Conservation (phyloP, 2,888 invertebrate genomes). For the Synergus japonicus region DNA sequence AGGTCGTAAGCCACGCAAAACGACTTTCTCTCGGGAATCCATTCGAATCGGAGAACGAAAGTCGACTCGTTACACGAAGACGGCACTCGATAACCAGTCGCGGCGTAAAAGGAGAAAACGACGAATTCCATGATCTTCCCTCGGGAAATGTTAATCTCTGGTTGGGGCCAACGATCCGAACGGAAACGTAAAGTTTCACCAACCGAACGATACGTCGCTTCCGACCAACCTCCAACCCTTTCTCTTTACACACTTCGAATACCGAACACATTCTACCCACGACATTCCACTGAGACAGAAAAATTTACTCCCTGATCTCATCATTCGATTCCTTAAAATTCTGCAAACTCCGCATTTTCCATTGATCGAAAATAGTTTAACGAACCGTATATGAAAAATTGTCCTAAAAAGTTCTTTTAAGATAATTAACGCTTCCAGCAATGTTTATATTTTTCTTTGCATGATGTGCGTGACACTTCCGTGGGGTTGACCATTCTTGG, state of each 20-base stretch:
- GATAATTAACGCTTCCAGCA: neutral
- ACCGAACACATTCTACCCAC: neutral
- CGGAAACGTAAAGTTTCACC: constrained; percentile 40
- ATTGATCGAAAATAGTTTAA: neutral
- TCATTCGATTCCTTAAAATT: constrained; percentile 1
- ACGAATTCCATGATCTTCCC: constrained; percentile 37
- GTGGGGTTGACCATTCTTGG: too few species aligned
- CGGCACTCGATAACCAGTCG: constrained; percentile 41
- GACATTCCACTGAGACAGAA: neutral
- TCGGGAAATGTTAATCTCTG: constrained; percentile 40
- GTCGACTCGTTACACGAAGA: constrained; percentile 46
- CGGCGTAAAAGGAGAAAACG: constrained; percentile 42
- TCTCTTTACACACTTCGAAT: constrained; percentile 4
- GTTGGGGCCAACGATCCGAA: constrained; percentile 26
- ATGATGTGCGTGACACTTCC: too few species aligned
- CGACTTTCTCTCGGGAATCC: constrained; percentile 44
- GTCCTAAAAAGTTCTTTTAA: neutral
- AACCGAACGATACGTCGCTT: constrained; percentile 31
- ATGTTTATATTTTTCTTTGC: too few species aligned
- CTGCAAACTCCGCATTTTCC: neutral
- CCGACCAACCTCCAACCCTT: constrained; percentile 22
- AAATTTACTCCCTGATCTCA: constrained; percentile 21
- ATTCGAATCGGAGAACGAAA: constrained; percentile 47
- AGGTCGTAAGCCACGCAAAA: constrained; percentile 45
- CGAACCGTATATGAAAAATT: neutral